Base-by-base conservation (phyloP, 35 echinoderm and acorn worm species). In the Heliocidaris erythrogramma region DNA sequence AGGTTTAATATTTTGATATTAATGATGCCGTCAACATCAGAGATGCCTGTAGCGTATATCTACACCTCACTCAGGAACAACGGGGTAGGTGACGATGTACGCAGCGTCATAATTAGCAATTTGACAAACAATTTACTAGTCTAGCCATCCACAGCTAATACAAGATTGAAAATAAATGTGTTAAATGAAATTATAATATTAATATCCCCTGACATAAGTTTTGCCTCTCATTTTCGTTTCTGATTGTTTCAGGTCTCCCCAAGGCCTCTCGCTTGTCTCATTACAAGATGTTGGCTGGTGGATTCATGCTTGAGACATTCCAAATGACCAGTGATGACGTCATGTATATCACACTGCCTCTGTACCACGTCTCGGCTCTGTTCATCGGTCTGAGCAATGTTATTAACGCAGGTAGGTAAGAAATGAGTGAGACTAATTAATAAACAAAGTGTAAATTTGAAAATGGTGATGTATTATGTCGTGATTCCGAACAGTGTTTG, bases 331-430 rank as follows among this genome's bases (percentile, higher is more conserved):
- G 94, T 47, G 56, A 96, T 86, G 98, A 99, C 86, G 97, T 97
- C 94, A 93, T 99, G 69, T 99, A 99, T 88, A 94, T 99, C 60
- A 97, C 98, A 2, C 27, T 99, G 27, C 98, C 98, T 1, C 97
- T 99, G 8, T 99, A 99, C 88, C 98, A 99, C 69, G 93, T 99
- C 48, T 99, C 98, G 18, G 98, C 98, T 59, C 94, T 99, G 30
- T 97, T 99, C 56, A 94, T 99, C 88, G 98, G 98, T 32, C 93
- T 99, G 30, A 96, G 97, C 53, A 97, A 96, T 88, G 95, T 97
- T 13, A 93, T 97, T 0, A 96, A 94, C 47, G 95, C 95, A 95
- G 98, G 98, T 99, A 95, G 98, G 98, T 99, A 94, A 95, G 85
- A 56, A 48, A 88, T n/a, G 31, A 86, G 50, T 53, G 50, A 53